Percentiles rank a stretch among this genome's conserved stretches.
Conservation (phyloP, 2,113 vertebrate species). For the Brachyhypopomus gauderio region DNA sequence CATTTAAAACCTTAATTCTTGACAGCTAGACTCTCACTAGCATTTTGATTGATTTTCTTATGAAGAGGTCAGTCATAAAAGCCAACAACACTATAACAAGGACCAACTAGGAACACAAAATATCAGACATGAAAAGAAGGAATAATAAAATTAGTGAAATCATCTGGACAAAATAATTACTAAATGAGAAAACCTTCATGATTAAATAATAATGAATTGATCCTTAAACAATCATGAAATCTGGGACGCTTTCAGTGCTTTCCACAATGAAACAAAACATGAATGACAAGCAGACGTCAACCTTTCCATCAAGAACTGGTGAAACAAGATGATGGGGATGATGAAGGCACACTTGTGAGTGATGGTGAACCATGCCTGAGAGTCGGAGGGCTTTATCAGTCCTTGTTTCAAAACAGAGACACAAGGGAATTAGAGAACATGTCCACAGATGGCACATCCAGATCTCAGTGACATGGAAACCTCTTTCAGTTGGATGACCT, state of each 20-base stretch:
- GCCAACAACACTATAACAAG: neutral
- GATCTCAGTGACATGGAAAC: too few relatives aligned
- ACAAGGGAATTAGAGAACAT: conserved; percentile 14
- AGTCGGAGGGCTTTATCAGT: conserved; percentile 22
- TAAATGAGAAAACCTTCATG: neutral
- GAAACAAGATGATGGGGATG: conserved; percentile 31
- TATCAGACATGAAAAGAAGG: neutral
- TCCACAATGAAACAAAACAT: neutral
- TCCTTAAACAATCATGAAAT: neutral
- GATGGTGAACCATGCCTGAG: neutral
- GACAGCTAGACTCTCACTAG: neutral
- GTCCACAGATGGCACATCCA: too few relatives aligned
- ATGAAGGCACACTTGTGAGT: neutral
- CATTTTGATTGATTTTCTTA: neutral
- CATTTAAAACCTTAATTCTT: neutral
- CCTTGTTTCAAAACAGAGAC: conserved; percentile 54
- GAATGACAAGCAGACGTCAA: neutral
- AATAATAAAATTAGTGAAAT: neutral
- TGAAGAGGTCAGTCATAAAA: neutral
- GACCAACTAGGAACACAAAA: neutral
- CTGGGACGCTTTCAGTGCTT: neutral
- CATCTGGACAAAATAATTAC: neutral
- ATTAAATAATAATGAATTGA: neutral
- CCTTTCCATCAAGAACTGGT: neutral
- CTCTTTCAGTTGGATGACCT: too few relatives aligned